Conservation (phyloP, 2,888 invertebrate species). For the Lucinisca nassula region DNA sequence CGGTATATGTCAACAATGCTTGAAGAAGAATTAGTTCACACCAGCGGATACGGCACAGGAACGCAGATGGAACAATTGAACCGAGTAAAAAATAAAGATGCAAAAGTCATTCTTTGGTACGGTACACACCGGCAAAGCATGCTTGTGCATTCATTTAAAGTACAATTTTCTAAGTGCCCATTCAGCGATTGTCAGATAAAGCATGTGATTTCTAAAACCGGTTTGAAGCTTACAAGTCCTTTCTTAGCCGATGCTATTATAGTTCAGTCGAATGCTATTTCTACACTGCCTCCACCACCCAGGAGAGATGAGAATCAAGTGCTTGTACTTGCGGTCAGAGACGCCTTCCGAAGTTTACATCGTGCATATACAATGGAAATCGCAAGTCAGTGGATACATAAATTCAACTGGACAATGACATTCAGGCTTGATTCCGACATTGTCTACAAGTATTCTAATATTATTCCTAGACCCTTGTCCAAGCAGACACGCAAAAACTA, state of each 20-base stretch:
- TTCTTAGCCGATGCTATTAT: neutral
- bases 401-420: slow-evolving; percentile 48
- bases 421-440: slow-evolving; percentile 42
- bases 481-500: neutral
- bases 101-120: too few species aligned
- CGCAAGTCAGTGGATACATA: neutral
- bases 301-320: neutral
- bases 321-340: neutral
- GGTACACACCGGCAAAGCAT: too few species aligned
- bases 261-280: neutral
- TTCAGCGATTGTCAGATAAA: neutral
- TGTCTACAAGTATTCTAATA: slow-evolving; percentile 7
- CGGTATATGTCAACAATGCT: too few species aligned
- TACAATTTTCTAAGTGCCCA: too few species aligned
- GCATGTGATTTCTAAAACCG: neutral
- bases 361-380: too few species aligned
- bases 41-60: too few species aligned
- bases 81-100: too few species aligned
- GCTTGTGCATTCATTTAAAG: too few species aligned
- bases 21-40: too few species aligned
- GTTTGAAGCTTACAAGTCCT: neutral
- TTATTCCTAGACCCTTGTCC: neutral
- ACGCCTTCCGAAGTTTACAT: too few species aligned
- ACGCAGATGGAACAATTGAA: too few species aligned
- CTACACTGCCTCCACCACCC: neutral